phyloP scores from a whole-genome alignment of 2,888 invertebrate species.

The Dicranocentrus wangi region DNA sequence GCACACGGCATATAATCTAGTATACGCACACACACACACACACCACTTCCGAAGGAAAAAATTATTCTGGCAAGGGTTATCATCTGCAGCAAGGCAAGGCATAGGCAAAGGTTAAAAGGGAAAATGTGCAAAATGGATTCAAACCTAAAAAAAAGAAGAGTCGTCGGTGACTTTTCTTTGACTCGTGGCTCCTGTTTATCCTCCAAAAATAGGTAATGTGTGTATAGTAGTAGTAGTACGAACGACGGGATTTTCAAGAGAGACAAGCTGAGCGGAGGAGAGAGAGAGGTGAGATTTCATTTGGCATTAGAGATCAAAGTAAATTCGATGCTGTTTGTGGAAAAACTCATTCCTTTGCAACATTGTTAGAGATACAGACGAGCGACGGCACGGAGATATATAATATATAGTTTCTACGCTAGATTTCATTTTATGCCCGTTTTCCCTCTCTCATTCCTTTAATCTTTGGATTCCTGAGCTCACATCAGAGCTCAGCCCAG shows the following conservation, averaged over 20 bases:
- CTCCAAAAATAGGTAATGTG: background rate
- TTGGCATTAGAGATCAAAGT: conserved; percentile 61
- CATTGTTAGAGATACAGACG: no score
- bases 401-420: background rate
- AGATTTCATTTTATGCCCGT: conserved; percentile 6
- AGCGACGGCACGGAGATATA: no score
- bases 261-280: background rate
- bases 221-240: no score
- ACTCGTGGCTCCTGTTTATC: background rate
- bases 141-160: background rate
- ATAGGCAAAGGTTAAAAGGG: background rate
- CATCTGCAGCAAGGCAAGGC: no score
- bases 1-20: no score
- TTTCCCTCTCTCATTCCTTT: background rate
- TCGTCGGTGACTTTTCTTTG: conserved; percentile 39
- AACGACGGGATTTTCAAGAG: no score
- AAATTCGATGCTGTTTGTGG: conserved; percentile 61
- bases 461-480: background rate
- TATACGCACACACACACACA: conserved; percentile 11
- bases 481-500: no score
- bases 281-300: conserved; percentile 59
- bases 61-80: no score
- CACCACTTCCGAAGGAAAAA: conserved; percentile 6
- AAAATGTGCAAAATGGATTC: conserved; percentile 23
- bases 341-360: conserved; percentile 57